Conservation (phyloP, 2,888 invertebrate species). For the Julus scanicus region DNA sequence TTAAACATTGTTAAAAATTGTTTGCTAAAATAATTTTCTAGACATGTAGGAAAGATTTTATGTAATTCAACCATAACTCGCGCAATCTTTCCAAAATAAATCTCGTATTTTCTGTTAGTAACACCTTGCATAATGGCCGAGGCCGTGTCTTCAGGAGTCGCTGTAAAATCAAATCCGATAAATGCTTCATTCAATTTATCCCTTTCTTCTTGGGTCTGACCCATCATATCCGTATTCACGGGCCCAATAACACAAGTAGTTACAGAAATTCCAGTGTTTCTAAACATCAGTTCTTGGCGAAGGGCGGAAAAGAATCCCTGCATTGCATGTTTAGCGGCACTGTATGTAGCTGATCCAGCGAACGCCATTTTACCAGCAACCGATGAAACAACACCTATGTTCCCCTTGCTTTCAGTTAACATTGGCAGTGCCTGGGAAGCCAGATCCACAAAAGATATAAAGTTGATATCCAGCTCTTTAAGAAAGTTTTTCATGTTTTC, state of each 20-base stretch:
- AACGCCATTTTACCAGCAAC: conserved; percentile 62
- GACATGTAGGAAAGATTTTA: conserved; percentile 6
- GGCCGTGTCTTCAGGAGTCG: conserved; percentile 46
- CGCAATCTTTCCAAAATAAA: conserved; percentile 23
- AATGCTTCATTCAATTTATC: background rate
- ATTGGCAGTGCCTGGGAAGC: conserved; percentile 63
- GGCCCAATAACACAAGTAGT: conserved; percentile 47
- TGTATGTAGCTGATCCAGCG: background rate
- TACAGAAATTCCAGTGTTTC: conserved; percentile 34
- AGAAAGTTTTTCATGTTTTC: background rate
- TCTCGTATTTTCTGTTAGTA: background rate
- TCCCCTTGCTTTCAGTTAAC: conserved; percentile 62
- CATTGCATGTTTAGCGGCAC: background rate
- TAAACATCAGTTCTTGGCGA: conserved; percentile 44
- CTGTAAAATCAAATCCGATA: background rate
- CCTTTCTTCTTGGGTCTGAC: background rate
- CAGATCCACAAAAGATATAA: conserved; percentile 64
- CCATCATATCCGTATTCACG: background rate
- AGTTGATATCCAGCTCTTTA: conserved; percentile 62
- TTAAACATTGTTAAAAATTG: background rate
- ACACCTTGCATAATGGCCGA: conserved; percentile 48
- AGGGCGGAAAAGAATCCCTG: conserved; percentile 49
- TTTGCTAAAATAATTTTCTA: background rate
- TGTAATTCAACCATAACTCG: background rate
- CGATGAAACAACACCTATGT: conserved; percentile 64